Evolutionary conservation across 2,888 invertebrate genomes (phyloP), one percentile per base, ranked within the genome.

Genomic region (Ophion costatus): DNA sequence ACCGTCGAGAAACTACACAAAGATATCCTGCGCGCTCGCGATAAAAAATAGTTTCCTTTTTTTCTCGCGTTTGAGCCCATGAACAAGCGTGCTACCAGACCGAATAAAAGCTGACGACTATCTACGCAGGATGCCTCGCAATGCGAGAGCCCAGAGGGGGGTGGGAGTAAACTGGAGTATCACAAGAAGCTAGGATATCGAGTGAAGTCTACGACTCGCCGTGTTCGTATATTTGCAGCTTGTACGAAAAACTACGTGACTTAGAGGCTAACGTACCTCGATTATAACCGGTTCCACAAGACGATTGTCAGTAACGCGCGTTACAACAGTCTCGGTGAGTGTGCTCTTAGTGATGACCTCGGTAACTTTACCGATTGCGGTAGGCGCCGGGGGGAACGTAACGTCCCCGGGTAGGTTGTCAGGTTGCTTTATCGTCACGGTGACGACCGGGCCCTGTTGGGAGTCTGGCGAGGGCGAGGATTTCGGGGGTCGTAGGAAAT

Each of bases 311-410:
- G 98, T 98, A 95, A 98, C 96, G 93, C 98, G 96, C 90, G 98
- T 98, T 95, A 98, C 98, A 90, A 98, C 98, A 88, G 98, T 98
- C 95, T 98, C 98, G 93, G 98, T 98, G 95, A 98, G 97, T 90
- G 98, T 98, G 93, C 98, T 98, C 96, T 98, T 98, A 94, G 98
- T 98, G 95, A 98, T 97, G 94, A 97, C 98, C 95, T 98, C 98
- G 90, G 98, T 98, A 95, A 98, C 97, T 94, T 96, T 96, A 94
- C 98, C 98, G 93, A 97, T 96, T 90, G 96, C 95, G 87, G 97
- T 96, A 88, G 97, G 98, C 90, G 98, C 96, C 92, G 98, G 97
- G 90, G 98, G 98, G 92, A 97, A 96, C 93, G 96, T 95, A 91
- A 96, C 95, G 90, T 96, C 95, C 91, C 96, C 96, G 90, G 96